A percentile compares a stretch with the other conserved stretches of the same genome.
phyloP scores from a whole-genome alignment of 2,113 vertebrate genomes.

The Pseudorectes ferrugineus region DNA sequence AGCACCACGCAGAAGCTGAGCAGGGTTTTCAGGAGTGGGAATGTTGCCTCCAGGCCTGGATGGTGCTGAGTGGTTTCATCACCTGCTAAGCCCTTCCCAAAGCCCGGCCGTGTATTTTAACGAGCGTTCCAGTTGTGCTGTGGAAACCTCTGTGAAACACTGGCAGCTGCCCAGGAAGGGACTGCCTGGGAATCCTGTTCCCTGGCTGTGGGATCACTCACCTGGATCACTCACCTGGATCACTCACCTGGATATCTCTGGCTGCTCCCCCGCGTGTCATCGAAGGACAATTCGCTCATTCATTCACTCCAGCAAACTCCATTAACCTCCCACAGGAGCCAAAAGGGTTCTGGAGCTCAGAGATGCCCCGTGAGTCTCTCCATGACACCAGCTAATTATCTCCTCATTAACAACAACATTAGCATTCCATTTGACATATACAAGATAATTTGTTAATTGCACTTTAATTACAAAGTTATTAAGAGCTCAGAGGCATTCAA shows the following conservation, averaged over 20 bases:
- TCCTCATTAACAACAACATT: conserved; percentile 69
- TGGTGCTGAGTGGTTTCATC: conserved; percentile 1
- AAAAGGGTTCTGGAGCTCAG: conserved; percentile 11
- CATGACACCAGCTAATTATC: conserved; percentile 65
- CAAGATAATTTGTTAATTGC: conserved; percentile 73
- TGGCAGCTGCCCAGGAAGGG: conserved; percentile 25
- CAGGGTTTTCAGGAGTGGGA: not conserved
- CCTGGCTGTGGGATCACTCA: not conserved
- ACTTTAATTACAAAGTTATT: conserved; percentile 75
- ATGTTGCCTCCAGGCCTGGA: not conserved
- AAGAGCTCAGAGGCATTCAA: conserved; percentile 60
- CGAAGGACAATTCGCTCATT: conserved; percentile 14
- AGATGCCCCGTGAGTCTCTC: conserved; percentile 51
- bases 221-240: not conserved
- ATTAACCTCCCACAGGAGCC: conserved; percentile 19
- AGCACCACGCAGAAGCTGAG: rapidly evolving
- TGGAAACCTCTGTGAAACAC: not conserved
- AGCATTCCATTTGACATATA: conserved; percentile 63
- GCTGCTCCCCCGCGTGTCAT: not conserved
- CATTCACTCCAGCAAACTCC: conserved; percentile 11
- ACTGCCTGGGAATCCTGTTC: not conserved
- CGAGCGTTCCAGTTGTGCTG: not conserved
- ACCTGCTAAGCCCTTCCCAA: conserved; percentile 4
- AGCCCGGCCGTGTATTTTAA: not conserved
- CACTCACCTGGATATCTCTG: not conserved